Conservation (phyloP, 2,888 invertebrate genomes). For the Eupithecia subumbrata region DNA sequence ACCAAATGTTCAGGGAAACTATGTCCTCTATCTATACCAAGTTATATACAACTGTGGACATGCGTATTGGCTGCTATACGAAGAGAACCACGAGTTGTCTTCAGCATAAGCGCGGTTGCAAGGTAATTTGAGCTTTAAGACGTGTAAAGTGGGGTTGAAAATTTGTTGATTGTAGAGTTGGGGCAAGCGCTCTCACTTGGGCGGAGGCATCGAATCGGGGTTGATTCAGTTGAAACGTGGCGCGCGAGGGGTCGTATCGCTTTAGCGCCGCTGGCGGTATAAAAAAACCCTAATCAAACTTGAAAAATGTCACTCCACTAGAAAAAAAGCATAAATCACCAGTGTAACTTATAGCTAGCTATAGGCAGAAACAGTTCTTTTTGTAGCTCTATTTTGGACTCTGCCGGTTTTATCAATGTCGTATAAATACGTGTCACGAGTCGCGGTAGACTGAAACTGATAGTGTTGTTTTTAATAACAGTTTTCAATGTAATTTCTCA, state of each 20-base stretch:
- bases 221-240: slow-evolving; percentile 81
- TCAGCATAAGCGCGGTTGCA: slow-evolving; percentile 59
- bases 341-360: slow-evolving; percentile 48
- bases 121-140: slow-evolving; percentile 57
- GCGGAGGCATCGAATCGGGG: slow-evolving; percentile 81
- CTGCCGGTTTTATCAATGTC: slow-evolving; percentile 44
- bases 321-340: slow-evolving; percentile 57
- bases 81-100: slow-evolving; percentile 79
- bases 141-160: slow-evolving; percentile 49
- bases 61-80: slow-evolving; percentile 82
- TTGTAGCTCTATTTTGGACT: slow-evolving; percentile 17
- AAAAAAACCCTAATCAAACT: slow-evolving; percentile 71
- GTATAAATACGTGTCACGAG: slow-evolving; percentile 68
- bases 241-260: slow-evolving; percentile 74
- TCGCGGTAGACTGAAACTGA: slow-evolving; percentile 50
- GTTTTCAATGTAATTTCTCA: slow-evolving; percentile 19
- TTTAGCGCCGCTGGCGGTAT: slow-evolving; percentile 65
- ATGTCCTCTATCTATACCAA: slow-evolving; percentile 76
- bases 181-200: slow-evolving; percentile 81
- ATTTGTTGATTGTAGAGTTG: slow-evolving; percentile 38
- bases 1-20: slow-evolving; percentile 81
- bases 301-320: slow-evolving; percentile 69
- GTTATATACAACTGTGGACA: slow-evolving; percentile 81
- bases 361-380: slow-evolving; percentile 12
- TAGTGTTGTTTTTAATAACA: slow-evolving; percentile 54